These are phyloP conservation scores for Drosophila micromelanica DNA, from an alignment of 1,140 invertebrate genomes.

Conservation along the genomic window DNA sequence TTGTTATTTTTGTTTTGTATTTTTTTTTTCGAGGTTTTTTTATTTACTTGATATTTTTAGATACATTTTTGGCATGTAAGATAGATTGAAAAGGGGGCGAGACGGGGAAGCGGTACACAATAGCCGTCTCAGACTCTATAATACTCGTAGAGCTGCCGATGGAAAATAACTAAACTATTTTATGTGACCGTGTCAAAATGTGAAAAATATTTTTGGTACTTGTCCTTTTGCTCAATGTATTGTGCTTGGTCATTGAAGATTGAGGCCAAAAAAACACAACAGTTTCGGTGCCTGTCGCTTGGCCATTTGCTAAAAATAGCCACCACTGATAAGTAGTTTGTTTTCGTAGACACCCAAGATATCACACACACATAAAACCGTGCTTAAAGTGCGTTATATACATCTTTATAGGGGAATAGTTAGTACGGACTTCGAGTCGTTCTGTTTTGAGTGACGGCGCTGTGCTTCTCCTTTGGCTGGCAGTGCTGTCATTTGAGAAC, in stretches of 20 bases:
- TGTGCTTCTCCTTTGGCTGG: slow-evolving; percentile 17
- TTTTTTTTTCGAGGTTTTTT: neutral
- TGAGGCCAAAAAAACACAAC: slow-evolving; percentile 58
- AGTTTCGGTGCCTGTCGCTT: slow-evolving; percentile 43
- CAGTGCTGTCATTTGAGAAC: slow-evolving; percentile 67
- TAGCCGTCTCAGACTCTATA: slow-evolving; percentile 35
- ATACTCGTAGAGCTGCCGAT: slow-evolving; percentile 48
- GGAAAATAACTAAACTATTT: slow-evolving; percentile 32
- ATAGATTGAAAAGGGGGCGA: slow-evolving; percentile 11
- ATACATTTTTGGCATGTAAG: slow-evolving; percentile 69
- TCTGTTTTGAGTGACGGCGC: slow-evolving; percentile 38
- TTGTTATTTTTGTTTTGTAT: slow-evolving; percentile 26
- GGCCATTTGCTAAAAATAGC: slow-evolving; percentile 46
- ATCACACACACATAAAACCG: neutral
- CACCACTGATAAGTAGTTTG: slow-evolving; percentile 63
- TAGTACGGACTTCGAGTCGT: neutral
- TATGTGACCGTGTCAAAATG: slow-evolving; percentile 17
- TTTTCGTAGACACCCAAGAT: slow-evolving; percentile 41
- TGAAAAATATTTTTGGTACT: slow-evolving; percentile 10
- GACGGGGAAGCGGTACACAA: slow-evolving; percentile 5
- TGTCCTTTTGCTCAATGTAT: neutral
- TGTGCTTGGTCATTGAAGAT: slow-evolving; percentile 44
- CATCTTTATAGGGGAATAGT: slow-evolving; percentile 16
- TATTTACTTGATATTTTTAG: slow-evolving; percentile 64
- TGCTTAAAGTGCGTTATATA: neutral